Evolutionary conservation across 2,797 vertebrate genomes (phyloP).

Genomic region (Acomys russatus): DNA sequence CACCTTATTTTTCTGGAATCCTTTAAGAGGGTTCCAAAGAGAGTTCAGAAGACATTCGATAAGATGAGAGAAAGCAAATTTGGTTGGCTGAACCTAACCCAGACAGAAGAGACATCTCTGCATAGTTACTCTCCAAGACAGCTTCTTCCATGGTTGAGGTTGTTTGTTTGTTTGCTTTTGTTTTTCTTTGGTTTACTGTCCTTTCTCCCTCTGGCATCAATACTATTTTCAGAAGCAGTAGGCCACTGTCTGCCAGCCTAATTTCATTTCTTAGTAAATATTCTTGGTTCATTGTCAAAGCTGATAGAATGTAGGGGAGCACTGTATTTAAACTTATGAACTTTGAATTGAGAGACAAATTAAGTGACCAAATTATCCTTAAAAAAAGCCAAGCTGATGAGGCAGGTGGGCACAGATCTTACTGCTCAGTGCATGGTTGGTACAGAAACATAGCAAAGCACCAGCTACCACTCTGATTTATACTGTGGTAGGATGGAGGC

Average conservation of each 20-base stretch:
- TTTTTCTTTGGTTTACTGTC: neutral
- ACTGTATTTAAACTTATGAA: neutral
- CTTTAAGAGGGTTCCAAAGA: neutral
- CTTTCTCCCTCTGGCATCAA: neutral
- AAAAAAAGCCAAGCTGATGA: neutral
- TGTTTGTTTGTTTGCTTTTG: neutral
- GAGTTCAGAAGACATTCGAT: neutral
- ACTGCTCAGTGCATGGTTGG: neutral
- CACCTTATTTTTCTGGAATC: neutral
- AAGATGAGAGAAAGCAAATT: neutral
- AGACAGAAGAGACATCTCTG: neutral
- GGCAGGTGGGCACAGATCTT: neutral
- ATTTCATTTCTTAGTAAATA: conserved; percentile 5
- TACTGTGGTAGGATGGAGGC: neutral
- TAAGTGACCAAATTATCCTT: neutral
- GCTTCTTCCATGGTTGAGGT: neutral
- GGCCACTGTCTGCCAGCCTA: neutral
- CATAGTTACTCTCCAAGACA: neutral
- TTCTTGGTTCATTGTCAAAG: neutral
- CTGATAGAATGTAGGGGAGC: neutral
- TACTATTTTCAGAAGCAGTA: neutral
- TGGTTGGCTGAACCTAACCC: neutral
- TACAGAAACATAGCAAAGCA: neutral
- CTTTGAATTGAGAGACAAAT: neutral
- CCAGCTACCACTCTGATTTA: neutral